A percentile compares a stretch with the other conserved stretches of the same genome.
phyloP scores from a whole-genome alignment of 2,797 vertebrate species.

The Mycteria americana region DNA sequence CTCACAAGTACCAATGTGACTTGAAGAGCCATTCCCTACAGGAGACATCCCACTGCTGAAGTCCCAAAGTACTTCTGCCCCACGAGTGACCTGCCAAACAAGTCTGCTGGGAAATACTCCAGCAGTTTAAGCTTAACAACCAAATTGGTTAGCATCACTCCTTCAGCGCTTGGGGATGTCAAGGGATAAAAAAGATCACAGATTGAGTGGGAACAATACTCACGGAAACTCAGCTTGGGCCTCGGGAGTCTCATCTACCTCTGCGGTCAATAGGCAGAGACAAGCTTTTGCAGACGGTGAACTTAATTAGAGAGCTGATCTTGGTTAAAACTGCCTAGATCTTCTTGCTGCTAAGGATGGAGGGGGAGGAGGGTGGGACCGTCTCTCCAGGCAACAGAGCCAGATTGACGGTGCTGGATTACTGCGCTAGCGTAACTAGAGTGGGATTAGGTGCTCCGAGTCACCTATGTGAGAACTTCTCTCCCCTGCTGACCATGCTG shows the following conservation, averaged over 20 bases:
- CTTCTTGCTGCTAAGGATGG: neutral
- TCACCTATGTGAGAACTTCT: neutral
- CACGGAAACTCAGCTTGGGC: conserved; percentile 17
- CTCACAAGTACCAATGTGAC: neutral
- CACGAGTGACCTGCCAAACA: neutral
- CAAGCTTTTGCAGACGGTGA: conserved; percentile 3
- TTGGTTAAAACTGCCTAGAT: conserved; percentile 51
- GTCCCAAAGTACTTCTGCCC: neutral
- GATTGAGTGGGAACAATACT: neutral
- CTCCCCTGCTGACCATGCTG: neutral
- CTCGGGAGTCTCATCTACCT: conserved; percentile 3
- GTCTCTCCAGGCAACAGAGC: neutral
- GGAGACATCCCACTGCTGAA: neutral
- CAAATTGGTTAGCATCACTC: neutral
- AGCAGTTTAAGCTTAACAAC: neutral
- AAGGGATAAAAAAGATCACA: neutral
- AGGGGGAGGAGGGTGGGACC: neutral
- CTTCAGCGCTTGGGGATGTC: neutral
- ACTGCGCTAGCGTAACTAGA: fast-evolving
- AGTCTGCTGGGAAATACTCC: neutral
- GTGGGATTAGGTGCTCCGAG: neutral
- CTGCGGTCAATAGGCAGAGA: neutral
- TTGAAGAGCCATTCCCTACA: neutral
- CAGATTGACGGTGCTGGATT: conserved; percentile 29
- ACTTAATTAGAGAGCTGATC: conserved; percentile 54